Evolutionary conservation across 1,140 invertebrate species (phyloP), one percentile per base, ranked within the genome.

Genomic region (Calliphora vicina): DNA sequence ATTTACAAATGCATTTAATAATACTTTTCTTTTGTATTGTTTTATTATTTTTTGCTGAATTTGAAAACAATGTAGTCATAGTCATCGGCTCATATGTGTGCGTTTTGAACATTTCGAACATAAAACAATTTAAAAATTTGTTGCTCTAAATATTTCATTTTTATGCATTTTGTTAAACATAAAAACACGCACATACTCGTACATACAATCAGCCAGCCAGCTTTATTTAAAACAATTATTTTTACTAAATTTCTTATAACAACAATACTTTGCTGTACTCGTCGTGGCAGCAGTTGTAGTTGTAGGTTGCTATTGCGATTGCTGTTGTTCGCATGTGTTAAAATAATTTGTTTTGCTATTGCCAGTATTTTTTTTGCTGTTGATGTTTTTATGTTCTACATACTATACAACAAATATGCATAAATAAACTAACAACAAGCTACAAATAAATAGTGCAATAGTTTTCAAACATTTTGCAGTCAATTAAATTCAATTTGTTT

Each of bases 401-500:
- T 67, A 67, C 61, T 17, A n/a, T n/a, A 23, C 20, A 67, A 67
- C n/a, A 67, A 67, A 13, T 20, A 67, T 23, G 17, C 12, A n/a
- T 50, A 50, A 50, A 50, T 50, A 26, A 13, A 35, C 2, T 35
- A 26, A 72, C 67, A 27, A 27, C 67, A 25, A 72, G 9, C 67
- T 26, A 72, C 27, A 76, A 76, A 76, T 76, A 57, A 57, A 57
- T 57, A 67, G 74, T 43, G n/a, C 35, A 78, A 43, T 43, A 78
- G 74, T 78, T 78, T 78, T 78, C 74, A 78, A 45, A 78, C 35
- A 43, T 78, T 78, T 78, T 78, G 74, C 74, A 78, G 74, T 78
- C 74, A 78, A 78, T 78, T 78, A 78, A 78, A 78, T 78, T 78
- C 74, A 78, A 78, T 78, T 78, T 78, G 74, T 78, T 78, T 78